These are phyloP conservation scores for Nerophis ophidion DNA, from an alignment of 2,113 vertebrate genomes.

Conservation along the genomic window DNA sequence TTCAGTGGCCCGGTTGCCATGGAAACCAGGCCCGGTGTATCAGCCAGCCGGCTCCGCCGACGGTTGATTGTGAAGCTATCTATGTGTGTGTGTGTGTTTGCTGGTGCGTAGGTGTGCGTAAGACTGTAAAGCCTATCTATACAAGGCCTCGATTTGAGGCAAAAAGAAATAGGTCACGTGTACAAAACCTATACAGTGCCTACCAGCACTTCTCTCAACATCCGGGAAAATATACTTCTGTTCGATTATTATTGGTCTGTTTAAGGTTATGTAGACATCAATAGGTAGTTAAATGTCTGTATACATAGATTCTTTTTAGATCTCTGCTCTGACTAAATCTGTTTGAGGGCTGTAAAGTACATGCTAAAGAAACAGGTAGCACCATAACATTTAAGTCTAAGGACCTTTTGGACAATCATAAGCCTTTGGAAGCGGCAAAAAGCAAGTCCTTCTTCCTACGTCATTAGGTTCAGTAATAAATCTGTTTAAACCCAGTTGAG, in stretches of 20 bases:
- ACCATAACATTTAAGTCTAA: background rate
- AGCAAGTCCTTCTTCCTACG: conserved; percentile 30
- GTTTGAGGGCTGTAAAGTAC: background rate
- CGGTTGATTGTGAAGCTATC: conserved; percentile 54
- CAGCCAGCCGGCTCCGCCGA: conserved; percentile 59
- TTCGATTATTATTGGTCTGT: too few species aligned
- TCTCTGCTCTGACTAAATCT: too few species aligned
- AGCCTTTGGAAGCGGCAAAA: conserved; percentile 10
- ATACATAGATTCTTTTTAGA: too few species aligned
- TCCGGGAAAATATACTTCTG: too few species aligned
- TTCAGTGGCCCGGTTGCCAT: conserved; percentile 69
- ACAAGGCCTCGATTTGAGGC: conserved; percentile 49
- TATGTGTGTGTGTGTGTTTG: conserved; percentile 40
- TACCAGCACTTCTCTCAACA: conserved; percentile 8
- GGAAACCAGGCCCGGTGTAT: conserved; percentile 73
- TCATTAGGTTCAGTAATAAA: too few species aligned
- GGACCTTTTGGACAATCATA: background rate
- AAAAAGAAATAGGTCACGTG: conserved; percentile 28
- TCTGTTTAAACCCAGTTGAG: too few species aligned
- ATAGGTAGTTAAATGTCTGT: too few species aligned
- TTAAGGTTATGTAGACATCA: too few species aligned
- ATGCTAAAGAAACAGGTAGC: background rate
- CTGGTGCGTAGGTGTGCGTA: conserved; percentile 65
- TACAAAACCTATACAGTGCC: conserved; percentile 9
- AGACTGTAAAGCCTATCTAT: conserved; percentile 67